Evolutionary conservation across 2,797 vertebrate species (phyloP).

Genomic region (Pseudochaenichthys georgianus): DNA sequence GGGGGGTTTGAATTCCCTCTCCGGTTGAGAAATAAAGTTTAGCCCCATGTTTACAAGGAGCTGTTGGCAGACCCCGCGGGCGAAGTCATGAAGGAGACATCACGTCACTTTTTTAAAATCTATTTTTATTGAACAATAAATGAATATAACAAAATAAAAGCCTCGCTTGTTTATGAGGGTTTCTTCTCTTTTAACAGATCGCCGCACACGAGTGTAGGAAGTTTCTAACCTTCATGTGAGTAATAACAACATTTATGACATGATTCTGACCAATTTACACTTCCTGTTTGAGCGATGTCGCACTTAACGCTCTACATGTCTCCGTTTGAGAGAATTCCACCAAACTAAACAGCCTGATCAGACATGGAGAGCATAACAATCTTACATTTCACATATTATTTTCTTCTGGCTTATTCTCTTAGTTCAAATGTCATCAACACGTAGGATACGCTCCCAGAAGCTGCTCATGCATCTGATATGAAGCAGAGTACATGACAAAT

Average conservation of each 20-base stretch:
- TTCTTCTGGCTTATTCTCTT: constrained; percentile 64
- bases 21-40: constrained; percentile 51
- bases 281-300: constrained; percentile 44
- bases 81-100: constrained; percentile 85
- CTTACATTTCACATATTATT: constrained; percentile 58
- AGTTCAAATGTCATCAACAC: constrained; percentile 50
- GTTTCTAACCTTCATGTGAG: constrained; percentile 43
- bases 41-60: constrained; percentile 78
- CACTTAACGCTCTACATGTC: constrained; percentile 8
- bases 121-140: constrained; percentile 90
- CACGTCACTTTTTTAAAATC: constrained; percentile 85
- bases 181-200: constrained; percentile 54
- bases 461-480: constrained; percentile 51
- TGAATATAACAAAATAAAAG: constrained; percentile 83
- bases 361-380: constrained; percentile 32
- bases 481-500: constrained; percentile 58
- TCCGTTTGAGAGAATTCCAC: constrained; percentile 1
- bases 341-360: constrained; percentile 3
- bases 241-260: constrained; percentile 50
- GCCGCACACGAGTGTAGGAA: constrained; percentile 52
- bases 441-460: constrained; percentile 35
- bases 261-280: constrained; percentile 46
- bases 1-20: constrained; percentile 57
- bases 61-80: constrained; percentile 75
- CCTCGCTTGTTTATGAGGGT: constrained; percentile 65